phyloP scores from a whole-genome alignment of 2,888 invertebrate genomes.

The Polydrusus cervinus region DNA sequence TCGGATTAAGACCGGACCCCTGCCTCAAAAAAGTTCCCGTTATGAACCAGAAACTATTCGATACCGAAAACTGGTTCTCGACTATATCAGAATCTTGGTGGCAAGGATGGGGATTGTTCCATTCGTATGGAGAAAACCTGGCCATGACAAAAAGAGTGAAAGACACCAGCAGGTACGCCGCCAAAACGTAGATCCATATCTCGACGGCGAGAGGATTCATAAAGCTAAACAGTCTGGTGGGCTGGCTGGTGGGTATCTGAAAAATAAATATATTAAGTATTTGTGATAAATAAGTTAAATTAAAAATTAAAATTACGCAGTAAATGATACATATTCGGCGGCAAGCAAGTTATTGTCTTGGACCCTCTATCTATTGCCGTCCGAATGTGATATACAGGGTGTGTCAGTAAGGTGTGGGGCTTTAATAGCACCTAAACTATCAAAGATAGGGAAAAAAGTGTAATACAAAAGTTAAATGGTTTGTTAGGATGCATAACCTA shows the following conservation, averaged over 20 bases:
- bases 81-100: conserved; percentile 88
- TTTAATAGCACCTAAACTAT: too few species aligned
- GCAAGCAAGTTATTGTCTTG: too few species aligned
- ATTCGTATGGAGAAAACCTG: conserved; percentile 96
- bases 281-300: too few species aligned
- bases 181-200: conserved; percentile 96
- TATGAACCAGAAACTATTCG: conserved; percentile 94
- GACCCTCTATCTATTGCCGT: too few species aligned
- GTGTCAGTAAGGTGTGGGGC: too few species aligned
- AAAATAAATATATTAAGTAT: conserved; percentile 33
- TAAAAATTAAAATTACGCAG: too few species aligned
- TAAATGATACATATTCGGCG: too few species aligned
- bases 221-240: conserved; percentile 93
- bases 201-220: conserved; percentile 96
- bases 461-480: too few species aligned
- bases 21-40: conserved; percentile 91
- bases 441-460: too few species aligned
- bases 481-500: too few species aligned
- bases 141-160: conserved; percentile 97
- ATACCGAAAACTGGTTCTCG: conserved; percentile 97
- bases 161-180: conserved; percentile 94
- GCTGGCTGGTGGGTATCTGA: conserved; percentile 92
- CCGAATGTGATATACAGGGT: too few species aligned
- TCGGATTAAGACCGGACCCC: conserved; percentile 89
- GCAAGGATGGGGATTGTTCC: conserved; percentile 89